Base-by-base conservation (phyloP, 30 jellyfish, hydroid and myxozoan species). In the Cassiopea xamachana region DNA sequence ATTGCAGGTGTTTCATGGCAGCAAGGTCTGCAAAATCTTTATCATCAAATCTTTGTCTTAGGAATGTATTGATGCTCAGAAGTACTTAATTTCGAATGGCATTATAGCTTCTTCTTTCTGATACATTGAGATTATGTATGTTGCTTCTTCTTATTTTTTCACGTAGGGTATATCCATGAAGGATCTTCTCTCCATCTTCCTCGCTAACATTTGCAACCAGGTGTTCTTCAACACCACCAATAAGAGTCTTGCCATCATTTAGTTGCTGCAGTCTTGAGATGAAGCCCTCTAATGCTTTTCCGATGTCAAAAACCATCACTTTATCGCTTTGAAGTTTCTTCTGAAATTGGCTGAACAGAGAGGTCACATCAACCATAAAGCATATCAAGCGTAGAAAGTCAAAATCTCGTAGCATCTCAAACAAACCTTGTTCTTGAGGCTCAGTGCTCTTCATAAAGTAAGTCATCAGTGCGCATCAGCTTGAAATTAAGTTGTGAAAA, bases 211-310 rank as follows among this genome's bases (percentile, higher is more conserved):
- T 80, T 43, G 62, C 80, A 80, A 67, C 46, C 77, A 68, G 60
- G 80, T 67, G 89, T 15, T 80, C 79, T 68, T 80, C 89, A 43
- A 43, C 19, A 80, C 89, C 77, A 60, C 89, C 89, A 61, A 62
- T 48, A 59, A 80, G 89, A 19, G 89, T 45, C 80, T 80, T 60
- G 77, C 60, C 80, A 61, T 61, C 80, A 68, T 61, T 80, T 48
- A 78, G 75, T 60, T 76, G 85, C 70, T 76, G 85, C 64, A 76
- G 85, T 58, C 85, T 76, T 76, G 85, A 76, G 85, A 76, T 15
- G 85, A 76, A 76, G 1, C 85, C 47, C 64, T 12, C 85, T 58
- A 76, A 60, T 43, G 85, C 85, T 76, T 76, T 70, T 76, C 85
- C 85, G 1, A 46, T 76, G 61, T 44, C 61, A 76, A 76, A 46